Percentiles rank a stretch among this genome's conserved stretches.
phyloP scores from a whole-genome alignment of 2,113 vertebrate genomes.

The Zapornia atra region DNA sequence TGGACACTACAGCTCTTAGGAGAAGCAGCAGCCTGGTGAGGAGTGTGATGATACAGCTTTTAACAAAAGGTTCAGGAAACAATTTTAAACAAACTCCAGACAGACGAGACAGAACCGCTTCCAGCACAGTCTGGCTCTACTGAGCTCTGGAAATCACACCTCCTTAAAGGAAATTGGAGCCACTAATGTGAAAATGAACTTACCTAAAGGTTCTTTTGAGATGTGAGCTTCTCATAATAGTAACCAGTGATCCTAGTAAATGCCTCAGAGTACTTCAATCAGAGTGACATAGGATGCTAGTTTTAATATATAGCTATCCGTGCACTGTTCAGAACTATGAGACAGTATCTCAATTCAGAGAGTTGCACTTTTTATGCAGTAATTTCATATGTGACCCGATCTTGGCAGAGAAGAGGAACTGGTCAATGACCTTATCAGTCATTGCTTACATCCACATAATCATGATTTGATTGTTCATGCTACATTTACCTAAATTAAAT shows the following conservation, averaged over 20 bases:
- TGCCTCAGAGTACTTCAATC: background rate
- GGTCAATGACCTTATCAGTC: background rate
- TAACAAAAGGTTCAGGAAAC: slow-evolving; percentile 2
- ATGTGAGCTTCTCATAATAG: background rate
- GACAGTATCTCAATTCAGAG: background rate
- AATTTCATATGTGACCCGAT: background rate
- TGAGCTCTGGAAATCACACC: background rate
- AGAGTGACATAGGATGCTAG: background rate
- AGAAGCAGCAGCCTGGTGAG: background rate
- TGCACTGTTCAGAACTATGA: background rate
- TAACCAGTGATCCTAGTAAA: background rate
- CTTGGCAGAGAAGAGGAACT: background rate
- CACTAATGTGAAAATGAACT: background rate
- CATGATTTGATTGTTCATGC: background rate
- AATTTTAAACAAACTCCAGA: slow-evolving; percentile 1
- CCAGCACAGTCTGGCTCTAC: background rate
- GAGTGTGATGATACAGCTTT: background rate
- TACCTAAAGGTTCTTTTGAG: background rate
- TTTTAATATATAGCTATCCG: background rate
- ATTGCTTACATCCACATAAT: background rate
- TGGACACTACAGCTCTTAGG: background rate
- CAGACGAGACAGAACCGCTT: background rate
- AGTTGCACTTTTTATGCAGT: background rate
- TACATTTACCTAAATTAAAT: background rate
- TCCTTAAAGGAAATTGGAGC: background rate